phyloP scores from a whole-genome alignment of 2,797 vertebrate species.

The Capromys pilorides region DNA sequence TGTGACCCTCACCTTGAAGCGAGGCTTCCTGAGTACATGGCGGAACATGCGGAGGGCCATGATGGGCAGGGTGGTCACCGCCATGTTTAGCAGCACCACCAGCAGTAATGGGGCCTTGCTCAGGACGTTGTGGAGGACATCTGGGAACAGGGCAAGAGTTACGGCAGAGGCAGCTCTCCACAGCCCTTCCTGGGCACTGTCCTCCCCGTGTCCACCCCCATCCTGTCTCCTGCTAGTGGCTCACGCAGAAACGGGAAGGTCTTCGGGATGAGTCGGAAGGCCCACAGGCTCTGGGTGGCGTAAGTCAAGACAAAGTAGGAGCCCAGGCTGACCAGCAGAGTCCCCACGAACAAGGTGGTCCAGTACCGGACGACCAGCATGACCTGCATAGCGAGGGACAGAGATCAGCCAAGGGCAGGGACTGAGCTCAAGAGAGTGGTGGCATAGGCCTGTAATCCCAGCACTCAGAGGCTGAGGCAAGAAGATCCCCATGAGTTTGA shows the following conservation, averaged over 20 bases:
- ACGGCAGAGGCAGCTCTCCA: rapidly evolving
- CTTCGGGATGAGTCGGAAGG: conserved; percentile 84
- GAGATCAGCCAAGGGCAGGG: rapidly evolving
- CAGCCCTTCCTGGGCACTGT: rapidly evolving
- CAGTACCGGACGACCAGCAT: conserved; percentile 89
- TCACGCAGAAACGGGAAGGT: conserved; percentile 93
- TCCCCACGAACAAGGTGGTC: conserved; percentile 86
- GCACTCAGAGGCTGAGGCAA: background rate
- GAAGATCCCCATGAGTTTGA: background rate
- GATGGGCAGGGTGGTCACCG: conserved; percentile 87
- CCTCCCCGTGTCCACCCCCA: background rate
- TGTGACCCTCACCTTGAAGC: conserved; percentile 44
- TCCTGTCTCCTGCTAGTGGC: background rate
- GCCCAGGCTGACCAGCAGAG: conserved; percentile 85
- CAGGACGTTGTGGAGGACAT: conserved; percentile 86
- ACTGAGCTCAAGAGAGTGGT: background rate
- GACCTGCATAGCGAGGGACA: conserved; percentile 84
- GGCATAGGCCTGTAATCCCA: background rate
- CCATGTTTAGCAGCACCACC: conserved; percentile 88
- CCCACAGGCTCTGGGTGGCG: conserved; percentile 85
- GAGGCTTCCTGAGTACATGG: conserved; percentile 64
- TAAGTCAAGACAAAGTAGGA: conserved; percentile 87
- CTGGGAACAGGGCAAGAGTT: conserved; percentile 54
- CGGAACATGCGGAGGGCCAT: conserved; percentile 82
- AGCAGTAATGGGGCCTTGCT: conserved; percentile 87